Evolutionary conservation across 2,888 invertebrate species (phyloP), one percentile per base, ranked within the genome.

Genomic region (Sphecodes monilicornis): DNA sequence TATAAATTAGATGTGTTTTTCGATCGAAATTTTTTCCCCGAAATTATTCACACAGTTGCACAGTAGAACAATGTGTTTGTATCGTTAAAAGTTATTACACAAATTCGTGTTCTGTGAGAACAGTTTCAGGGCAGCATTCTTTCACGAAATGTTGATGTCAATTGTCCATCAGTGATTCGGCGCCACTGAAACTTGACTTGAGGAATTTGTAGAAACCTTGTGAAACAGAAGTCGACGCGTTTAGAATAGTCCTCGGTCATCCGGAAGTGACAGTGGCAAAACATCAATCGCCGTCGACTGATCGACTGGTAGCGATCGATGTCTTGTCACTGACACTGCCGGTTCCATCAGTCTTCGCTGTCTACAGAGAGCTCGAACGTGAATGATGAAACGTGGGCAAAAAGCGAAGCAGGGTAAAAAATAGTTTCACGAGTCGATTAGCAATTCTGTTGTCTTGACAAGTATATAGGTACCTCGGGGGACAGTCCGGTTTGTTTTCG

Each of bases 261-360:
- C 74, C 57, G 73, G 22, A 80, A 69, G 60, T 74, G 74, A 57
- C 72, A 68, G 57, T 32, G 46, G n/a, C 32, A 32, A 29, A 74
- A 50, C 80, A 74, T 82, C 69, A 80, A 80, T 82, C 70, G 69
- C 41, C 50, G n/a, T 22, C 46, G 39, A 29, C 43, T 80, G 73
- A 57, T 78, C 68, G 57, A 79, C 73, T 22, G 72, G n/a, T 22
- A 46, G 46, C 73, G 57, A 82, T 82, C 73, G 66, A 80, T 79
- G 26, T 76, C 54, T 69, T 76, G 68, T 76, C 77, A n/a, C 64
- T 78, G 60, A 46, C 43, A 57, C 46, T 8, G 69, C 6, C 29
- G 54, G 57, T 46, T 46, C 60, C 39, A 76, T 70, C 76, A 36
- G 39, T 22, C 76, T 57, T 26, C 10, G 43, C 18, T 46, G 70